Base-by-base conservation (phyloP, 2,797 vertebrate species). In the Loriculus beryllinus region DNA sequence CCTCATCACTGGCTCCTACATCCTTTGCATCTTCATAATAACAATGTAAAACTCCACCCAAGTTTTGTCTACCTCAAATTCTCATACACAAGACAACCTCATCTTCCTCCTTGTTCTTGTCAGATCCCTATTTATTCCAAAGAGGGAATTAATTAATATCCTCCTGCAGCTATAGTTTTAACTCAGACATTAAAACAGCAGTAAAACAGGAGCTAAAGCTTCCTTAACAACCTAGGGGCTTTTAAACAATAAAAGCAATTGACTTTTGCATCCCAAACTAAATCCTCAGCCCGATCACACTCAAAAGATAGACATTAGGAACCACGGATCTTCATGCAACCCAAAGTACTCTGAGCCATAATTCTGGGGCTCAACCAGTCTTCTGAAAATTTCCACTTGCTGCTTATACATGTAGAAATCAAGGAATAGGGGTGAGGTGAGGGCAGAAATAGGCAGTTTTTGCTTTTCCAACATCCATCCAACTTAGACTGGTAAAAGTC, bases 401-500 rank as follows among this genome's bases (percentile, higher is more conserved):
- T 51, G 31, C 19, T 82, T 67, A 65, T 5, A 52, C 14, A 7
- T 17, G 14, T 29, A 21, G 22, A 87, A 48, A 37, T n/a, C 21
- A 78, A 83, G 16, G 9, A 39, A 49, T 26, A 39, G 9, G 14
- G 54, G n/a, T n/a, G n/a, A n/a, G n/a, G n/a, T n/a, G 33, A 4
- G 13, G 4, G 28, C 12, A 33, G 16, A 35, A 39, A 17, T 4
- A 5, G 0, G 4, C 14, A 7, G 0, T 10, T 8, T 43, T 42
- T 51, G 4, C 2, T 48, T 63, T 75, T 69, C n/a, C 51, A 60
- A 40, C 22, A n/a, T 13, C 14, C 21, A 49, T 31, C 31, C 17
- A 76, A 33, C 59, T 90, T 37, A 71, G 25, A 49, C 21, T 29
- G 7, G 15, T 40, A 68, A 33, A 14, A 42, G 5, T 16, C 12